Base-by-base conservation (phyloP, 2,113 vertebrate species). In the Nettapus auritus region DNA sequence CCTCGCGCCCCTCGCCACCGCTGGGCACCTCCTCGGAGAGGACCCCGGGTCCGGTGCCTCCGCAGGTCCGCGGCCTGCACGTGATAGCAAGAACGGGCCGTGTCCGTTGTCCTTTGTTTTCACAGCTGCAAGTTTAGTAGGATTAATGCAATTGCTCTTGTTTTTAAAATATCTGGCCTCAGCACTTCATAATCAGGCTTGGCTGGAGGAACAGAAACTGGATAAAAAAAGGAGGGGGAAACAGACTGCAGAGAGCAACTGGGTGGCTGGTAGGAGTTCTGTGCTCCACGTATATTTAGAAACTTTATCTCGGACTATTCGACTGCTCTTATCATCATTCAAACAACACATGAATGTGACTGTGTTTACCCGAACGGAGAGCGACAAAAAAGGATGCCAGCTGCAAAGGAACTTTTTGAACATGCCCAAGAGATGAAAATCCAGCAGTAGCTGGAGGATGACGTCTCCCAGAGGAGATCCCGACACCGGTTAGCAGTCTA, bases 401-500 rank as follows among this genome's bases (percentile, higher is more conserved):
- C 18, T 71, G 40, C 64, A 68, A 25, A 28, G 57, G 21, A 33
- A 13, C 3, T 0, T 6, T 21, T 18, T 25, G 26, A 56, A 36
- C 0, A 1, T 12, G 36, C 5, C 31, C 44, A 36, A 31, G 60
- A 7, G 84, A 21, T 13, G 31, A 69, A 42, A 40, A 71, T 23
- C 21, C 56, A 70, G 64, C 68, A 34, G 0, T 0, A 42, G 8
- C 9, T 4, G 14, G 50, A 59, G 55, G 44, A 38, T 34, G 0
- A 0, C 25, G 0, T 1, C 38, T 79, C 25, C 63, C 14, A 2
- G 14, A 5, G 2, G 11, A 63, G 76, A 48, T 62, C 4, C 53
- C 0, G 0, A 40, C 5, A 3, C 34, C 0, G 0, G 11, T 3
- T 25, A 36, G 42, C 13, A 55, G 26, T 8, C 64, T 42, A 62